Percentiles rank a stretch among this genome's conserved stretches.
These are phyloP conservation scores for Drosophila eohydei DNA, from an alignment of 2,888 invertebrate genomes.

Conservation along the genomic window DNA sequence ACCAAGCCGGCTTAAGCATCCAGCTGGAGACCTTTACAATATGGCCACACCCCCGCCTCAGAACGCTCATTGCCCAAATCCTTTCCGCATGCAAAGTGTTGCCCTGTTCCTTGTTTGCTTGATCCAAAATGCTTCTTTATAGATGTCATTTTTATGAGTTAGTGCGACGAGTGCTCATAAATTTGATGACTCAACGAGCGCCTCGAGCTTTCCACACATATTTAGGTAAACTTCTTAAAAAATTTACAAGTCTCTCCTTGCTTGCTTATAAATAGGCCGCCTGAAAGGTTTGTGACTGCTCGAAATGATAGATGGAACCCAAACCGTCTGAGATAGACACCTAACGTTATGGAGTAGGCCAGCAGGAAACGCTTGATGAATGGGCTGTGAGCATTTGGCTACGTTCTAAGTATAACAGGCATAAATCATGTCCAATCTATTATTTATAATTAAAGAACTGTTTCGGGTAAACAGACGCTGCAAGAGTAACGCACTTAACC, in stretches of 20 bases:
- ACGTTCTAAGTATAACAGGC: background rate
- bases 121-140: constrained; percentile 48
- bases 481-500: no score
- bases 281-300: constrained; percentile 53
- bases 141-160: constrained; percentile 74
- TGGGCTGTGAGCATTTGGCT: constrained; percentile 40
- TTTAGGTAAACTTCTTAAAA: constrained; percentile 28
- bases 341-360: constrained; percentile 23
- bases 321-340: constrained; percentile 32
- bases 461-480: background rate
- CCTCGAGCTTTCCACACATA: constrained; percentile 30
- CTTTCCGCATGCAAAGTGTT: constrained; percentile 71
- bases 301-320: constrained; percentile 49
- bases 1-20: constrained; percentile 58
- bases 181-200: constrained; percentile 68
- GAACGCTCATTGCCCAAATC: constrained; percentile 38
- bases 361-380: constrained; percentile 33
- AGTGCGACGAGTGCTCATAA: constrained; percentile 77
- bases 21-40: constrained; percentile 23
- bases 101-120: constrained; percentile 46
- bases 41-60: constrained; percentile 13
- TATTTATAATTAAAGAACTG: constrained; percentile 4
- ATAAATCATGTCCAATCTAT: constrained; percentile 24
- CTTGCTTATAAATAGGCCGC: constrained; percentile 58
- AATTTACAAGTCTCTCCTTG: constrained; percentile 38